These are phyloP conservation scores for Dendropsophus ebraccatus DNA, from an alignment of 2,113 vertebrate genomes.

Conservation along the genomic window DNA sequence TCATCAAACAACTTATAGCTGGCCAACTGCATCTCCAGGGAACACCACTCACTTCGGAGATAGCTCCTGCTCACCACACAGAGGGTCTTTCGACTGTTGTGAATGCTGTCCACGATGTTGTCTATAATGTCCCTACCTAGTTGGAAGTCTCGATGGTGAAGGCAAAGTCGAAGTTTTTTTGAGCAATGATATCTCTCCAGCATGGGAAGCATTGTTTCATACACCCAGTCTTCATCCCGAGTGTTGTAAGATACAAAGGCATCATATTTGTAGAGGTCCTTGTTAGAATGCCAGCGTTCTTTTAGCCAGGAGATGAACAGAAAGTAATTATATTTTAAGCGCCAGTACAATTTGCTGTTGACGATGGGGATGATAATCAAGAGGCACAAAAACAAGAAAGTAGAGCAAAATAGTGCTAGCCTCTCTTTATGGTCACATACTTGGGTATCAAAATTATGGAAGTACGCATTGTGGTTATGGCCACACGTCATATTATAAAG, in stretches of 20 bases:
- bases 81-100: slow-evolving; percentile 83
- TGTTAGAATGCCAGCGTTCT: slow-evolving; percentile 69
- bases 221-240: slow-evolving; percentile 80
- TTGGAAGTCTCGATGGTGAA: slow-evolving; percentile 87
- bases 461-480: slow-evolving; percentile 58
- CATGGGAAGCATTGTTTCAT: slow-evolving; percentile 76
- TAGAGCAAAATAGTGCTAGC: slow-evolving; percentile 73
- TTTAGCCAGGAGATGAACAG: slow-evolving; percentile 79
- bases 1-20: slow-evolving; percentile 86
- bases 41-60: slow-evolving; percentile 83
- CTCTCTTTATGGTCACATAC: slow-evolving; percentile 79
- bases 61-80: slow-evolving; percentile 84
- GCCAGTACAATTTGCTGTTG: slow-evolving; percentile 77
- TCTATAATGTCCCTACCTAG: slow-evolving; percentile 80
- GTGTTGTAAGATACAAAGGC: slow-evolving; percentile 89
- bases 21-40: slow-evolving; percentile 85
- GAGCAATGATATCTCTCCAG: slow-evolving; percentile 71
- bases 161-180: slow-evolving; percentile 76
- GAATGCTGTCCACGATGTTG: slow-evolving; percentile 85
- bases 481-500: slow-evolving; percentile 70
- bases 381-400: slow-evolving; percentile 67
- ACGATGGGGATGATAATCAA: slow-evolving; percentile 74
- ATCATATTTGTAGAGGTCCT: slow-evolving; percentile 76
- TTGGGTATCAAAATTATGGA: slow-evolving; percentile 73
- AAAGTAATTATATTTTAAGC: slow-evolving; percentile 79